Base-by-base conservation (phyloP, 2,797 vertebrate species). In the Sebastes vulpes region DNA sequence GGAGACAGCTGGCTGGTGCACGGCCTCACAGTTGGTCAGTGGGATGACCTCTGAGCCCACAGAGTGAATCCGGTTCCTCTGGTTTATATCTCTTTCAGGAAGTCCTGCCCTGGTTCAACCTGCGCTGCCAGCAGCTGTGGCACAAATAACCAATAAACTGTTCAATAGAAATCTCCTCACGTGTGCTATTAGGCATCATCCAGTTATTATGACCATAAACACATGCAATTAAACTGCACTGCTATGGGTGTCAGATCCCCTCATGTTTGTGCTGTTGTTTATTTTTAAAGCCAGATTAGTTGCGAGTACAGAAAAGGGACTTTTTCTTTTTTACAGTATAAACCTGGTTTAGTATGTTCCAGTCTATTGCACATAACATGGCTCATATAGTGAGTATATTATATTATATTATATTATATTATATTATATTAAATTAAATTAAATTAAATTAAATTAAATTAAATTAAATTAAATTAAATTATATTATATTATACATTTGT, bases 1-100 rank as follows among this genome's bases (percentile, higher is more conserved):
- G 71, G 97, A 96, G 82, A 96, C 96, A 81, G 97, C 97, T 85
- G 97, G 96, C 91, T 98, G 97, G 93, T 98, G 98, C 93, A 96
- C 95, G 23, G 97, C 97, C 97, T 97, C 94, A 58, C 96, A 92
- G 84, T 97, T 96, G 90, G 95, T 97, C 84, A 97, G 90, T 77
- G 97, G 94, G 89, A 97, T 85, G 58, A 91, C 71, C 95, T 92
- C 89, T 86, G 89, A 90, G 89, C 93, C 88, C 79, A 96, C 97
- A 93, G 94, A 92, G 26, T 69, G 90, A 86, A 90, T 83, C 79
- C 75, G 69, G 75, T 94, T 95, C 88, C 90, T 92, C 93, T 85
- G 91, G 79, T 92, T 65, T 74, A 84, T 59, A 73, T 85, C 74
- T 86, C 78, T 77, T 94, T 96, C 96, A 84, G 94, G 83, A 88